phyloP scores from a whole-genome alignment of 2,113 vertebrate species.

The Aspiorhynchus laticeps region DNA sequence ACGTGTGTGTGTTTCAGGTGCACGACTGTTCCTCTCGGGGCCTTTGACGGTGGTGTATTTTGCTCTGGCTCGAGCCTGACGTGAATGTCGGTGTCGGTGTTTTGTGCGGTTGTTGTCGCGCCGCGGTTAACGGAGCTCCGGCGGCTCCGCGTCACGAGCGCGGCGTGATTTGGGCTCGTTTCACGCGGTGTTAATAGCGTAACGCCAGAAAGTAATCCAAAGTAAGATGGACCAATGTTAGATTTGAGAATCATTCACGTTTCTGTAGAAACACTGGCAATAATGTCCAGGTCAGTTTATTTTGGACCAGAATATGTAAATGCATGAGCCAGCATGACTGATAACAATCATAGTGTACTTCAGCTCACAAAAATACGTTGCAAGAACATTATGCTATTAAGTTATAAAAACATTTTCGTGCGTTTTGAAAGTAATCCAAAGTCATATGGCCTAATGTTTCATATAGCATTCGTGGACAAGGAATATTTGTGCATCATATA shows the following conservation, averaged over 20 bases:
- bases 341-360: not conserved
- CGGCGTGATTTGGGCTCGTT: not conserved
- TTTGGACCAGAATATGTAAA: no score
- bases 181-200: not conserved
- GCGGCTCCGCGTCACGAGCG: slow-evolving; percentile 62
- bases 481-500: not conserved
- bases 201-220: not conserved
- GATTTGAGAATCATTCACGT: no score
- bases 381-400: not conserved
- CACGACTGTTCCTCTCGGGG: not conserved
- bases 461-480: not conserved
- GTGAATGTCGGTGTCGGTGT: not conserved
- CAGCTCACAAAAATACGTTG: not conserved
- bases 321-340: no score
- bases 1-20: not conserved
- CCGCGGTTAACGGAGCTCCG: slow-evolving; percentile 64
- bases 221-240: no score
- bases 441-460: not conserved
- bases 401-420: not conserved
- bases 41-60: not conserved
- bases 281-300: no score
- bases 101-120: slow-evolving; percentile 24
- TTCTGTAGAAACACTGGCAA: no score
- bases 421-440: not conserved
- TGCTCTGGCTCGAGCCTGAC: not conserved